Conservation (phyloP, 2,888 invertebrate genomes). For the Halictus quadricinctus region DNA sequence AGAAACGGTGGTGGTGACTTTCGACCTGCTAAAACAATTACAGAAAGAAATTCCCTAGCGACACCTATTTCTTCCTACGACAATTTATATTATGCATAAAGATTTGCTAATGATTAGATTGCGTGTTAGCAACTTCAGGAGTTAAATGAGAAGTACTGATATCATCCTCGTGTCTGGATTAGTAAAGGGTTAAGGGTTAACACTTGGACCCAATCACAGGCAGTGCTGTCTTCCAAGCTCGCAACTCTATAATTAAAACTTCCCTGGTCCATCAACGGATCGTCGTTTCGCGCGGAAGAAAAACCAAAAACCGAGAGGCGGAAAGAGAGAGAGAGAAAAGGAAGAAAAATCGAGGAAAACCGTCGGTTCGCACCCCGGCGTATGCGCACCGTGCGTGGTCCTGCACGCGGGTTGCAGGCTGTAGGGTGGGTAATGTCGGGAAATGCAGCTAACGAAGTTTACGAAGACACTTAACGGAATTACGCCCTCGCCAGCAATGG, state of each 20-base stretch:
- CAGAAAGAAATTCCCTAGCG: too few species aligned
- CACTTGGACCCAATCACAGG: background rate
- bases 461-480: conserved; percentile 79
- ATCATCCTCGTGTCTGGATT: background rate
- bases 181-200: background rate
- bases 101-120: background rate
- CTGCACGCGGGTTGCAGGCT: conserved; percentile 42
- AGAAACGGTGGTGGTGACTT: too few species aligned
- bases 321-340: background rate
- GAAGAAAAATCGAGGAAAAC: background rate
- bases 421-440: conserved; percentile 73
- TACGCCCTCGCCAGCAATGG: conserved; percentile 71
- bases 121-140: background rate
- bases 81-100: too few species aligned
- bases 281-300: background rate
- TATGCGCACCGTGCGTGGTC: conserved; percentile 6
- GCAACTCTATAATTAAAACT: background rate
- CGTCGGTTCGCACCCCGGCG: background rate
- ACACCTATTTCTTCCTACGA: too few species aligned
- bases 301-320: background rate
- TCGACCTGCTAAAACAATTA: too few species aligned
- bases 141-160: background rate
- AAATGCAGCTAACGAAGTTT: conserved; percentile 79
- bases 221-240: background rate
- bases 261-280: background rate